Evolutionary conservation across 2,888 invertebrate genomes (phyloP).

Genomic region (Athrips mouffetella): DNA sequence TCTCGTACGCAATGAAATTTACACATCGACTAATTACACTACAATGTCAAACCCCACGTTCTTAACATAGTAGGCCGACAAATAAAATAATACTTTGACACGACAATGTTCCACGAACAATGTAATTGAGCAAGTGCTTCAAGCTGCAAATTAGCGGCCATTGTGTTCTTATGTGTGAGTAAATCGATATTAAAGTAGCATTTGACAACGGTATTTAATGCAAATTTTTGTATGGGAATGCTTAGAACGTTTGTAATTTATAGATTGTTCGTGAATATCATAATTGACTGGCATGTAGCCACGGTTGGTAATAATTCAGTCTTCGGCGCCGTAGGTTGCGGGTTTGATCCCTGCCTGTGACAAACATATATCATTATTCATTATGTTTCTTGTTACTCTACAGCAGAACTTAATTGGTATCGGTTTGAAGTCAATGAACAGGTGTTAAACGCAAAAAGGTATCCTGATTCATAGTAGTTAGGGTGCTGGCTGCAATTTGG

Average conservation of each 20-base stretch:
- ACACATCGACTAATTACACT: neutral
- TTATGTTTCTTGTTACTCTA: too few species aligned
- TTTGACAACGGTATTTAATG: slow-evolving; percentile 1
- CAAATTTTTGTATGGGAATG: neutral
- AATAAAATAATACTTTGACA: slow-evolving; percentile 12
- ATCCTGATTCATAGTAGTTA: too few species aligned
- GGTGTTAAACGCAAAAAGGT: too few species aligned
- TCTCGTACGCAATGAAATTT: neutral
- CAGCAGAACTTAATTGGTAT: too few species aligned
- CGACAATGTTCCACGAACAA: slow-evolving; percentile 12
- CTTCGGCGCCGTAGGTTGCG: too few species aligned
- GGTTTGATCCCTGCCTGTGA: too few species aligned
- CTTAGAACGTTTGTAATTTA: neutral
- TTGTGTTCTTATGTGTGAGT: slow-evolving; percentile 9
- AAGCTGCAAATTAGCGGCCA: slow-evolving; percentile 10
- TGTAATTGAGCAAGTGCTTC: slow-evolving; percentile 11
- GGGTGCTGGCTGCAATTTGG: too few species aligned
- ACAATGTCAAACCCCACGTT: neutral
- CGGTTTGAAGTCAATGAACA: too few species aligned
- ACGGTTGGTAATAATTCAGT: too few species aligned
- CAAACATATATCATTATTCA: too few species aligned
- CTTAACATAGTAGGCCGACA: neutral
- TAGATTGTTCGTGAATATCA: too few species aligned
- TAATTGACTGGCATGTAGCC: neutral
- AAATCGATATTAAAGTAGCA: slow-evolving; percentile 2